Evolutionary conservation across 2,113 vertebrate species (phyloP).

Genomic region (Malurus cyaneus): DNA sequence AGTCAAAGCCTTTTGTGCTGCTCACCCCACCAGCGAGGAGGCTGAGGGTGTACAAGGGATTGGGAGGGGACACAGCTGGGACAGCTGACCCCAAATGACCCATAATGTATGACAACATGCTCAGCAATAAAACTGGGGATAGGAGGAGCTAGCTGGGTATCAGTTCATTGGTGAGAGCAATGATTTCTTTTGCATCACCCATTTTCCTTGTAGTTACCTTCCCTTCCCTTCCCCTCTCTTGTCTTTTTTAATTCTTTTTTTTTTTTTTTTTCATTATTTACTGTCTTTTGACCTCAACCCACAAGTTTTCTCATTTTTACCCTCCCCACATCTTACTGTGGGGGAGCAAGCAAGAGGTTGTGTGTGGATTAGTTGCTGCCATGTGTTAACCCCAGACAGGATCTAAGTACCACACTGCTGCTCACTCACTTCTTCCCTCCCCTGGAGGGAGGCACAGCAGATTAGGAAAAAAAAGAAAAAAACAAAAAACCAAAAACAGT

Average conservation of each 20-base stretch:
- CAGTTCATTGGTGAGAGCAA: accelerated
- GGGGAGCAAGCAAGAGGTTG: accelerated
- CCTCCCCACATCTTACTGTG: background rate
- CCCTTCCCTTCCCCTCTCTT: accelerated
- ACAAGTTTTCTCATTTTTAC: background rate
- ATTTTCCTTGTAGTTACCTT: background rate
- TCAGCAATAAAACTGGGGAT: background rate
- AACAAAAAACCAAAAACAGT: background rate
- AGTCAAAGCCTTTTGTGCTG: background rate
- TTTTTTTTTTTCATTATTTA: no score
- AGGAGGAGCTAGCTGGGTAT: background rate
- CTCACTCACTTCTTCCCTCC: background rate
- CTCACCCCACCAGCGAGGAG: accelerated
- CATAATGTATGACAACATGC: accelerated
- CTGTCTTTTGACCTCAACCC: background rate
- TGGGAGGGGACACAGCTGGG: background rate
- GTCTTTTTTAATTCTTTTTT: background rate
- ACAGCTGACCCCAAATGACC: background rate
- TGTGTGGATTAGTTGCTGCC: background rate
- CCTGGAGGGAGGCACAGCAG: background rate
- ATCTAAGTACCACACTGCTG: background rate
- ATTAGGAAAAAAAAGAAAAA: background rate
- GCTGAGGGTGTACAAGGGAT: accelerated
- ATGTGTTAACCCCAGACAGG: background rate
- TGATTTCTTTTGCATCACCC: background rate